Evolutionary conservation across 2,888 invertebrate species (phyloP).

Genomic region (Ophonus ardosiacus): DNA sequence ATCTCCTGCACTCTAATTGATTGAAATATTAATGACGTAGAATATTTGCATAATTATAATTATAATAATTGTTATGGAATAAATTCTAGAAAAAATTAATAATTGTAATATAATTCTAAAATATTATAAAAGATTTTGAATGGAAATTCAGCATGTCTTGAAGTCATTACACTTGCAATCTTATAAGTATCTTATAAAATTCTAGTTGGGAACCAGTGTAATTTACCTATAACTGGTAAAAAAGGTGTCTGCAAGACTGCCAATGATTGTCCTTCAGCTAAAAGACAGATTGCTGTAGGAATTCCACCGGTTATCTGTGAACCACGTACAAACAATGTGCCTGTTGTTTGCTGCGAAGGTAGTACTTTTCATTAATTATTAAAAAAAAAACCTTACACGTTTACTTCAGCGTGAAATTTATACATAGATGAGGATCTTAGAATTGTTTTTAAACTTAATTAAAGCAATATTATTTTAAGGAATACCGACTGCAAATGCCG

Average conservation of each 20-base stretch:
- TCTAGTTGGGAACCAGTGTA: constrained; percentile 69
- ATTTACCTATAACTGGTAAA: constrained; percentile 66
- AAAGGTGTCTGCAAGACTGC: constrained; percentile 70
- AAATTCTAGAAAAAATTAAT: background rate
- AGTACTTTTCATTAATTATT: background rate
- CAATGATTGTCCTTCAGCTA: constrained; percentile 70
- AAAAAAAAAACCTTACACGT: background rate
- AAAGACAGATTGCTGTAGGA: constrained; percentile 65
- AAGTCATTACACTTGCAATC: background rate
- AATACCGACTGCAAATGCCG: background rate
- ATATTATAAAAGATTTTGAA: background rate
- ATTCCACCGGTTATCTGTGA: constrained; percentile 71
- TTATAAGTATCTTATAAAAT: background rate
- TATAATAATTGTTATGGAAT: background rate
- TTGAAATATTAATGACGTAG: background rate
- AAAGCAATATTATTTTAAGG: background rate
- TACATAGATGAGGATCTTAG: background rate
- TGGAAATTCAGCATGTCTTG: background rate
- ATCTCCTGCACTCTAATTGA: background rate
- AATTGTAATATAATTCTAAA: background rate
- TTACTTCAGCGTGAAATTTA: constrained; percentile 4
- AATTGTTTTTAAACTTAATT: background rate
- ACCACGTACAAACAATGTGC: constrained; percentile 68
- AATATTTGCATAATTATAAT: background rate
- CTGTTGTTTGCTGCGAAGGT: constrained; percentile 72